Conservation (phyloP, 2,888 invertebrate species). For the Galeruca laticollis region DNA sequence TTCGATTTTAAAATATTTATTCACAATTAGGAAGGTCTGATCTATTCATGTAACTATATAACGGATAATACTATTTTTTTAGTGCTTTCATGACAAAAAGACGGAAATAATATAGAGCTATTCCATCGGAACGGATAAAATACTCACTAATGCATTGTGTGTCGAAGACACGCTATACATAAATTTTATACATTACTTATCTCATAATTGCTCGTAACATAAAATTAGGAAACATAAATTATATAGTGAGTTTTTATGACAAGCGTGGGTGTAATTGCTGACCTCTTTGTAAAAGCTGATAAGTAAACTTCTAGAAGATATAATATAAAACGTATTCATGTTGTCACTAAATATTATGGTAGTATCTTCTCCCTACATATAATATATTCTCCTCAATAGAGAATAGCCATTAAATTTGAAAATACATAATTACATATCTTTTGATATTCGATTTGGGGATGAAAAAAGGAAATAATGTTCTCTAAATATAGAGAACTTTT, state of each 20-base stretch:
- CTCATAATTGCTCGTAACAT: neutral
- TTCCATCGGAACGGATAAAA: neutral
- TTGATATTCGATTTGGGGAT: too few species aligned
- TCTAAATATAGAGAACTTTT: too few species aligned
- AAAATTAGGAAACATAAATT: slow-evolving; percentile 3
- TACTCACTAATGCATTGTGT: neutral
- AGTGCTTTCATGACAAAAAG: neutral
- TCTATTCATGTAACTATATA: neutral
- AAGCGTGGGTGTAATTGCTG: neutral
- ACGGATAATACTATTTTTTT: neutral
- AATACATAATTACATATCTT: too few species aligned
- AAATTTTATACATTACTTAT: slow-evolving; percentile 3
- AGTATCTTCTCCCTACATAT: too few species aligned
- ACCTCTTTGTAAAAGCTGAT: neutral
- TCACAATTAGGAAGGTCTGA: too few species aligned
- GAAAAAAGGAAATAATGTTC: too few species aligned
- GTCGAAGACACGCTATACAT: neutral
- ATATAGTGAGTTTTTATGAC: neutral
- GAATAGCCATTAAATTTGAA: too few species aligned
- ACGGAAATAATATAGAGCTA: neutral
- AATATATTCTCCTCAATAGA: too few species aligned
- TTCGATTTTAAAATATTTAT: too few species aligned
- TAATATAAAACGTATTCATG: too few species aligned
- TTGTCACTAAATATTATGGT: too few species aligned
- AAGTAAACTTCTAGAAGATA: neutral